A percentile compares a stretch with the other conserved stretches of the same genome.
phyloP scores from a whole-genome alignment of 1,140 invertebrate species.

The Tetramorium alpestre region DNA sequence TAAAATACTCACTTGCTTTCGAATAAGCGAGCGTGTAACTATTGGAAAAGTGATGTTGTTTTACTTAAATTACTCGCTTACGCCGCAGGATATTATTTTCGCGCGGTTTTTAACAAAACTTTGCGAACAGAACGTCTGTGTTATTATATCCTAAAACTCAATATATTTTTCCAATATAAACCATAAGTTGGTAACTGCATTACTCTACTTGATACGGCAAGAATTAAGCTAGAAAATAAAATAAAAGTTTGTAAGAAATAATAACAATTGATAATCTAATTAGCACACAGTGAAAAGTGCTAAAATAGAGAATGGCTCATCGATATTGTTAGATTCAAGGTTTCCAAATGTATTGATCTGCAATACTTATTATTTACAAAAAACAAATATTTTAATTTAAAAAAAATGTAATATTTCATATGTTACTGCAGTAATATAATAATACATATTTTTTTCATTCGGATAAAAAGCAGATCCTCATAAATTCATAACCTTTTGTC shows the following conservation, averaged over 20 bases:
- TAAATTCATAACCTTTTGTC: neutral
- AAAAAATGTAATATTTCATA: neutral
- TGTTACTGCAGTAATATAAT: neutral
- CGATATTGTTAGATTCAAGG: neutral
- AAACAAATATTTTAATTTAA: neutral
- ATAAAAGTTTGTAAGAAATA: neutral
- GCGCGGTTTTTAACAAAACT: constrained; percentile 31
- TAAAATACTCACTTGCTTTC: constrained; percentile 24
- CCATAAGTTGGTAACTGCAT: neutral
- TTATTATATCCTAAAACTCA: constrained; percentile 27
- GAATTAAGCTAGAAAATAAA: neutral
- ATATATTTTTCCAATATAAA: constrained; percentile 15
- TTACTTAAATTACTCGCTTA: constrained; percentile 43
- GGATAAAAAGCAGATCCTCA: neutral
- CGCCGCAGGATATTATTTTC: constrained; percentile 42
- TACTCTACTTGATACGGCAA: neutral
- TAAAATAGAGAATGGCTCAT: neutral
- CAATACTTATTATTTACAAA: neutral
- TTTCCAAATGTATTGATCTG: neutral
- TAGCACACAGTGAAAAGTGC: neutral
- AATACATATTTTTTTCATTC: neutral
- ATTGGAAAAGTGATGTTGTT: constrained; percentile 48
- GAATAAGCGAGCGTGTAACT: constrained; percentile 41
- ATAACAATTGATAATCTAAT: neutral
- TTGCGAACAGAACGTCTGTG: neutral